These are phyloP conservation scores for Phodopus roborovskii DNA, from an alignment of 2,113 vertebrate genomes.

Conservation along the genomic window DNA sequence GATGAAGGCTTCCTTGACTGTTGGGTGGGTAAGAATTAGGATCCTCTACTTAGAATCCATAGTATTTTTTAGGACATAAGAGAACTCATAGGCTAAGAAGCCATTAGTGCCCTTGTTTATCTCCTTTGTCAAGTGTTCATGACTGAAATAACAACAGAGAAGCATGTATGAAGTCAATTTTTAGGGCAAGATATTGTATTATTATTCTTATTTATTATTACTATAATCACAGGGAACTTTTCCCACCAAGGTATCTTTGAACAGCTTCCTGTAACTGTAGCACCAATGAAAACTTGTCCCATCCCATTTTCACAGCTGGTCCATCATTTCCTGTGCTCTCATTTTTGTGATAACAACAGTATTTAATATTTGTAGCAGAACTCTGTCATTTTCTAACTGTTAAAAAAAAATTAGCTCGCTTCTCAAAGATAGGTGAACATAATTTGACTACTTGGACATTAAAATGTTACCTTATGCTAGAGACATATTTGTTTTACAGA, in stretches of 20 bases:
- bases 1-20: no score
- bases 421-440: not conserved
- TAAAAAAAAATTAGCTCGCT: not conserved
- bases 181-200: not conserved
- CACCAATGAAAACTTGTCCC: not conserved
- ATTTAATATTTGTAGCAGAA: not conserved
- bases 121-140: not conserved
- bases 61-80: not conserved
- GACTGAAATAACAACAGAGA: not conserved
- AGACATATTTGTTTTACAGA: not conserved
- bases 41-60: not conserved
- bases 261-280: not conserved
- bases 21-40: no score
- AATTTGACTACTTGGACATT: not conserved
- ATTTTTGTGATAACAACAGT: not conserved
- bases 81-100: not conserved
- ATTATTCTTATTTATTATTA: no score
- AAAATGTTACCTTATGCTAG: not conserved
- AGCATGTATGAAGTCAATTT: not conserved
- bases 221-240: not conserved
- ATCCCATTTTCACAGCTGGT: not conserved
- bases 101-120: not conserved
- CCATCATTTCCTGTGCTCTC: not conserved
- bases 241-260: not conserved
- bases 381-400: not conserved